These are phyloP conservation scores for Jacana jacana DNA, from an alignment of 2,113 vertebrate genomes.

Conservation along the genomic window DNA sequence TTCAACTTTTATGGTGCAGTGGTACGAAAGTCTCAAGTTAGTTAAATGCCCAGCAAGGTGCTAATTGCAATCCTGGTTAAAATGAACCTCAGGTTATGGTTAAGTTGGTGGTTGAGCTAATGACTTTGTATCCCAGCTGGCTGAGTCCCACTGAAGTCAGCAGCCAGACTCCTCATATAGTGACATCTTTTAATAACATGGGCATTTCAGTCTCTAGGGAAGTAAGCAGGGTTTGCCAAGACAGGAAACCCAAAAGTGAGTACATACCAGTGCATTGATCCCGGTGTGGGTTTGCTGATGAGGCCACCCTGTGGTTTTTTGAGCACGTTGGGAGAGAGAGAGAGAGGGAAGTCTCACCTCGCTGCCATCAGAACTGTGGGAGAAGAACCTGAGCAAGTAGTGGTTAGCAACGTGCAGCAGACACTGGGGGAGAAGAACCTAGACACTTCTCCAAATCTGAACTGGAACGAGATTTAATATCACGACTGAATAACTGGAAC, in stretches of 20 bases:
- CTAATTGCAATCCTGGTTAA: neutral
- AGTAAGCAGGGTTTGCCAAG: neutral
- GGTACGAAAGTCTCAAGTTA: neutral
- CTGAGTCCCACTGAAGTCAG: neutral
- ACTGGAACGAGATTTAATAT: neutral
- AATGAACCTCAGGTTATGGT: neutral
- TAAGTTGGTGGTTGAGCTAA: neutral
- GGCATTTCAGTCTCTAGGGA: neutral
- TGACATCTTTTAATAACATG: neutral
- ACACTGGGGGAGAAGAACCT: neutral
- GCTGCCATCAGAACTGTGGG: neutral
- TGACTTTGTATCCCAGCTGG: neutral
- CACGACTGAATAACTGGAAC: neutral
- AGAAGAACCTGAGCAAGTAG: neutral
- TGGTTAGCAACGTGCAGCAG: neutral
- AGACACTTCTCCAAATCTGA: neutral
- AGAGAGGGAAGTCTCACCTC: neutral
- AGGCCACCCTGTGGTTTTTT: neutral
- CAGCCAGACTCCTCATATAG: neutral
- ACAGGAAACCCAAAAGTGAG: neutral
- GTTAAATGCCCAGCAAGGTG: conserved; percentile 12
- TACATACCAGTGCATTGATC: accelerated
- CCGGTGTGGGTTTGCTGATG: neutral
- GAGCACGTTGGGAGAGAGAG: neutral
- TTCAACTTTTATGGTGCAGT: neutral